Conservation (phyloP, 2,888 invertebrate species). For the Halictus quadricinctus region DNA sequence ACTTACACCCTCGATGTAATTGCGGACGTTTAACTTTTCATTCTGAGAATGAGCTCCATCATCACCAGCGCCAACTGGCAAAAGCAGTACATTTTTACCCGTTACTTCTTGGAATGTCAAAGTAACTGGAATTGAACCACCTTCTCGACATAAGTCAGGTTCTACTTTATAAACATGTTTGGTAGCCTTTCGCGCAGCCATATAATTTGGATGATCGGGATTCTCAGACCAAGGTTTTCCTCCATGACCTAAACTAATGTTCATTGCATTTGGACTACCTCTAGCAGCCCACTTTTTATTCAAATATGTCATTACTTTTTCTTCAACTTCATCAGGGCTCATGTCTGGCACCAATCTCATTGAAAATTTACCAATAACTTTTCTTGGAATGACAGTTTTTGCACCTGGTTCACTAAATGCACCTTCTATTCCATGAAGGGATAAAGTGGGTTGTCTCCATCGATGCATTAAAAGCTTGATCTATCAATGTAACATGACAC, state of each 20-base stretch:
- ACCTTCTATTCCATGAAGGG: conserved; percentile 97
- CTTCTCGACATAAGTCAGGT: conserved; percentile 98
- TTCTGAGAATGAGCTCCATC: conserved; percentile 99
- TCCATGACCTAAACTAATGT: conserved; percentile 87
- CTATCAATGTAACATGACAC: conserved; percentile 58
- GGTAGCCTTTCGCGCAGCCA: conserved; percentile 92
- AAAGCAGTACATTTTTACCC: conserved; percentile 95
- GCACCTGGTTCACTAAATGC: conserved; percentile 96
- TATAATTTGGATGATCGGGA: conserved; percentile 95
- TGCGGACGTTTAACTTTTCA: conserved; percentile 96
- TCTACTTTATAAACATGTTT: conserved; percentile 93
- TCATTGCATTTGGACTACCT: conserved; percentile 93
- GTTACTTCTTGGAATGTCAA: conserved; percentile 96
- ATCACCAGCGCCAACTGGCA: conserved; percentile 97
- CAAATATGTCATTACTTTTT: conserved; percentile 90
- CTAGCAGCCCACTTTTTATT: conserved; percentile 90
- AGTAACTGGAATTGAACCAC: conserved; percentile 98
- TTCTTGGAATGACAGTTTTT: conserved; percentile 97
- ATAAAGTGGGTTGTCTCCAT: conserved; percentile 97
- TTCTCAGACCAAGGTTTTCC: conserved; percentile 97
- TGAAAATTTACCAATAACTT: conserved; percentile 98
- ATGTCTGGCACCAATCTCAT: conserved; percentile 98
- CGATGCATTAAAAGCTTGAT: conserved; percentile 94
- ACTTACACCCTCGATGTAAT: conserved; percentile 97
- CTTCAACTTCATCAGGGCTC: conserved; percentile 91